Evolutionary conservation across 2,113 vertebrate species (phyloP).

Genomic region (Donacobius atricapilla): DNA sequence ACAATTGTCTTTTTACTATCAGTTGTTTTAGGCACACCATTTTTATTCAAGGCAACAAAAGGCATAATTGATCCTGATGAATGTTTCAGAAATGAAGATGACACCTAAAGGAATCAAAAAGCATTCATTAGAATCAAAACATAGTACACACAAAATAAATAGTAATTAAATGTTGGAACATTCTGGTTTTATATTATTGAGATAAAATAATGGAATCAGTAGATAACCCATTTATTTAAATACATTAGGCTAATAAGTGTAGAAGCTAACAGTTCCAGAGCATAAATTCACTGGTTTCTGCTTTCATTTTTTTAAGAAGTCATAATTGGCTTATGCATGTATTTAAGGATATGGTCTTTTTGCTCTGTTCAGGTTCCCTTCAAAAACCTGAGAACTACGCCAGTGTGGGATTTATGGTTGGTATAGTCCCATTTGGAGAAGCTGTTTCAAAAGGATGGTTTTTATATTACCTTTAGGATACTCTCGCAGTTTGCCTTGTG

Average conservation of each 20-base stretch:
- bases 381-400: neutral
- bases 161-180: neutral
- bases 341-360: neutral
- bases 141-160: neutral
- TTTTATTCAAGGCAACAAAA: neutral
- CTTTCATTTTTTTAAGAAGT: neutral
- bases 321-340: accelerated
- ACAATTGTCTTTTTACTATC: neutral
- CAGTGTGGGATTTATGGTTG: neutral
- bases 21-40: neutral
- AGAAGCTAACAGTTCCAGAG: neutral
- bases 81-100: neutral
- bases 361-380: neutral
- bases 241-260: neutral
- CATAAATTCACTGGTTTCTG: neutral
- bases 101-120: neutral
- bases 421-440: neutral
- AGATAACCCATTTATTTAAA: neutral
- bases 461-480: neutral
- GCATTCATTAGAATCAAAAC: neutral
- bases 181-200: neutral
- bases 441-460: neutral
- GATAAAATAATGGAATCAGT: neutral
- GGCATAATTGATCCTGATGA: neutral
- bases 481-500: neutral